phyloP scores from a whole-genome alignment of 2,113 vertebrate species.

The Riparia riparia region DNA sequence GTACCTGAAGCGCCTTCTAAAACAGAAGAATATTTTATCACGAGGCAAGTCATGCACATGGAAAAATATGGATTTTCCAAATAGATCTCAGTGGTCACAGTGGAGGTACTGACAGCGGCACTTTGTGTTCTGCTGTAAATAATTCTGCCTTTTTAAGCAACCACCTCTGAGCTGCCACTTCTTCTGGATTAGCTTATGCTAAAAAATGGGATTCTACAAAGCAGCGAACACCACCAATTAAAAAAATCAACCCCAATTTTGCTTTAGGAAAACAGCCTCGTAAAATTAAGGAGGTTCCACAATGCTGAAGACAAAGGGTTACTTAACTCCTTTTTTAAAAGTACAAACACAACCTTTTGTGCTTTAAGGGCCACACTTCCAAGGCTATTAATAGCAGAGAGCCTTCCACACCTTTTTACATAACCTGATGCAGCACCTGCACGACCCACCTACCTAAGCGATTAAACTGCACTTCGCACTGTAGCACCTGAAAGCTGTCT shows the following conservation, averaged over 20 bases:
- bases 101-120: background rate
- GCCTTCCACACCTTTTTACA: background rate
- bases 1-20: background rate
- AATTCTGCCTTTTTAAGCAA: constrained; percentile 24
- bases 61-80: background rate
- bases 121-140: background rate
- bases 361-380: background rate
- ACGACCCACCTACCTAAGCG: rapidly evolving
- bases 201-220: background rate
- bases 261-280: background rate
- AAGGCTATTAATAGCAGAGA: background rate
- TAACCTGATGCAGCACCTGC: background rate
- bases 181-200: background rate
- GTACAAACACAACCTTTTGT: background rate
- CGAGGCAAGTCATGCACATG: background rate
- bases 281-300: background rate
- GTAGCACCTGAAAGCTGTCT: background rate
- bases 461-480: background rate
- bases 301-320: background rate
- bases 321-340: background rate
- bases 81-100: background rate
- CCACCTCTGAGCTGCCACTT: background rate
- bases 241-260: background rate
- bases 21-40: background rate
- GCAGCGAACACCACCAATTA: background rate